Conservation (phyloP, 2,888 invertebrate genomes). For the Crossocerus cetratus region DNA sequence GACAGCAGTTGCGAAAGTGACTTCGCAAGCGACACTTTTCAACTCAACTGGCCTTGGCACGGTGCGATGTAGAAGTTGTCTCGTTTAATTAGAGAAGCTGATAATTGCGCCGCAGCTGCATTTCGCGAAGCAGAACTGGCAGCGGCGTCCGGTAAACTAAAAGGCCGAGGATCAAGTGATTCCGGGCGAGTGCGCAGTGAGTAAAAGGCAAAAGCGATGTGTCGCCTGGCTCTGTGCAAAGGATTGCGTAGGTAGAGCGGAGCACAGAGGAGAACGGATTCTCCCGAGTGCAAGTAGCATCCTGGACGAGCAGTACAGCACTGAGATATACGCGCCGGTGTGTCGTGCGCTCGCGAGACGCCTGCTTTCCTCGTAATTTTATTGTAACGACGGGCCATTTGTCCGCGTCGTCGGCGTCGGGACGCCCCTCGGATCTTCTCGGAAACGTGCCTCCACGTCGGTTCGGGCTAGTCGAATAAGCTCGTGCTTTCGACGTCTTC, state of each 20-base stretch:
- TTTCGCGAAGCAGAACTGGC: too few relatives aligned
- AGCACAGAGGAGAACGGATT: conserved; percentile 32
- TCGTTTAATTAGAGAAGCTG: too few relatives aligned
- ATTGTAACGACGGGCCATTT: conserved; percentile 53
- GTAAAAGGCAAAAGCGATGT: conserved; percentile 15
- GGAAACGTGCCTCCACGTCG: conserved; percentile 36
- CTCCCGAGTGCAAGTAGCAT: conserved; percentile 31
- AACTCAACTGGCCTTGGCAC: too few relatives aligned
- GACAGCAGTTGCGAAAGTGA: too few relatives aligned
- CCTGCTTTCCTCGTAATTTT: conserved; percentile 43
- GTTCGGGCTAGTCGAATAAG: not conserved
- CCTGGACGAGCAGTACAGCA: conserved; percentile 5
- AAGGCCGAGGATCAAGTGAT: not conserved
- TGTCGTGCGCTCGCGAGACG: too few relatives aligned
- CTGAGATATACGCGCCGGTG: too few relatives aligned
- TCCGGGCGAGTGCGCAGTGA: not conserved
- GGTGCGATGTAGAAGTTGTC: too few relatives aligned
- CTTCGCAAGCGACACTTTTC: too few relatives aligned
- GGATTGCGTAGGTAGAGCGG: not conserved
- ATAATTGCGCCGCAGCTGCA: too few relatives aligned
- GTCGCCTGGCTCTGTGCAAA: not conserved
- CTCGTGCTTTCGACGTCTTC: not conserved
- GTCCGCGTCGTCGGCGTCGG: conserved; percentile 46
- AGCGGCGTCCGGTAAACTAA: too few relatives aligned
- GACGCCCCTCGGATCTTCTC: conserved; percentile 34